A percentile compares a stretch with the other conserved stretches of the same genome.
phyloP scores from a whole-genome alignment of 2,113 vertebrate species.

The Daboia siamensis region DNA sequence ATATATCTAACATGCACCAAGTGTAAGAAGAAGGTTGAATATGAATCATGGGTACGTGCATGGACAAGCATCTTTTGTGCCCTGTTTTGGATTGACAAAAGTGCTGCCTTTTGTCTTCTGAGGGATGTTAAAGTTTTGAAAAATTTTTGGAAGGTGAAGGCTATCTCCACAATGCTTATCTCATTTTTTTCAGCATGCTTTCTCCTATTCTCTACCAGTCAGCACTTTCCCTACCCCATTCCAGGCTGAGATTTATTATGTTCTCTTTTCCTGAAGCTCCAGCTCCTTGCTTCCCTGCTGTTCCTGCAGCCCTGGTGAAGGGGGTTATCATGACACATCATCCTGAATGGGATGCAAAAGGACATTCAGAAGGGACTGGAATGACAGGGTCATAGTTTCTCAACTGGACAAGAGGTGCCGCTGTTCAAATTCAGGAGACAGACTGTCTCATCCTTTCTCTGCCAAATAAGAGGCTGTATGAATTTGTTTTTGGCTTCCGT shows the following conservation, averaged over 20 bases:
- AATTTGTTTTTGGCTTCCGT: not conserved
- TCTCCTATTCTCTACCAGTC: slow-evolving; percentile 57
- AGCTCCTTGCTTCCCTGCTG: not conserved
- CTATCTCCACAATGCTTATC: not conserved
- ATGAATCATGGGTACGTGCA: not conserved
- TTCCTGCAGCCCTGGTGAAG: slow-evolving; percentile 35
- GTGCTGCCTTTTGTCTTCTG: not conserved
- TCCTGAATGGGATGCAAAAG: not conserved
- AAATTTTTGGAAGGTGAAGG: not conserved
- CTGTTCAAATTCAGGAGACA: not conserved
- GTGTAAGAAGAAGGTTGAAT: not conserved
- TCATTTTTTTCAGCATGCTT: slow-evolving; percentile 38
- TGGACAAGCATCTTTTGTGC: not conserved
- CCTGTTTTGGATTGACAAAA: slow-evolving; percentile 7
- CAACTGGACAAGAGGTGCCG: not conserved
- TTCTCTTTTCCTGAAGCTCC: slow-evolving; percentile 19
- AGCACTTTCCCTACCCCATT: slow-evolving; percentile 55
- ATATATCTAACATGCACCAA: not conserved
- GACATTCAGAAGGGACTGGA: slow-evolving; percentile 5
- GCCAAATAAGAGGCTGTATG: not conserved
- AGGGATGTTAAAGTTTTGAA: slow-evolving; percentile 1
- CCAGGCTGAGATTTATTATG: slow-evolving; percentile 52
- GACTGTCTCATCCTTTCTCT: not conserved
- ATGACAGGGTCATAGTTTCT: slow-evolving; percentile 44
- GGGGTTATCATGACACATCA: not conserved